These are phyloP conservation scores for Gastrophryne carolinensis DNA, from an alignment of 2,797 vertebrate species.

Conservation along the genomic window DNA sequence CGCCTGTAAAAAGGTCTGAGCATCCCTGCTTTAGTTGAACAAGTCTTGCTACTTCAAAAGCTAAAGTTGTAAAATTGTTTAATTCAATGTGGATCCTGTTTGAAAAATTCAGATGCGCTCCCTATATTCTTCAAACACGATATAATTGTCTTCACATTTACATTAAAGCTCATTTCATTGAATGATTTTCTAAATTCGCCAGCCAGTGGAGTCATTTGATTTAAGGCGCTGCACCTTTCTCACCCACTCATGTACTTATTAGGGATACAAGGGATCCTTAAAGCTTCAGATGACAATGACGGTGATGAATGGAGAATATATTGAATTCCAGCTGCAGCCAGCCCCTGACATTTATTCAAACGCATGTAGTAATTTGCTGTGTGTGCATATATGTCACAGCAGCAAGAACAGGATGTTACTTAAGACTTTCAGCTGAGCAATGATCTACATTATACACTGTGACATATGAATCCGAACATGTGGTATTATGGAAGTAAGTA, in stretches of 20 bases:
- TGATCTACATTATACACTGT: neutral
- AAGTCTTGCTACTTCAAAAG: too few species aligned
- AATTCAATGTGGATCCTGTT: too few species aligned
- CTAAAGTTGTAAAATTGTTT: too few species aligned
- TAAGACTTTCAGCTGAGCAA: conserved; percentile 1
- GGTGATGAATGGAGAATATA: conserved; percentile 8
- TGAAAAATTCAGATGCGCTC: too few species aligned
- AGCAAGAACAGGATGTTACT: conserved; percentile 15
- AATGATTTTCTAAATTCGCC: too few species aligned
- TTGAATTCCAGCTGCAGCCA: neutral
- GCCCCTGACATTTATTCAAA: conserved; percentile 19
- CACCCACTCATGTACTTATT: neutral
- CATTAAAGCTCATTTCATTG: too few species aligned
- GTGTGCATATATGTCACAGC: conserved; percentile 8
- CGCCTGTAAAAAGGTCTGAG: too few species aligned
- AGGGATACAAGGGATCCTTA: neutral
- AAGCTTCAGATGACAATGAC: conserved; percentile 4
- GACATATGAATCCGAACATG: neutral
- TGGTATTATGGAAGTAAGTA: neutral
- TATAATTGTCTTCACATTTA: too few species aligned
- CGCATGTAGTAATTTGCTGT: conserved; percentile 20
- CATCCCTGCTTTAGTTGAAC: too few species aligned
- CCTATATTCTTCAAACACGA: too few species aligned
- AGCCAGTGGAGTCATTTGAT: neutral
- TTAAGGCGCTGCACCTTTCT: neutral